Base-by-base conservation (phyloP, 2,888 invertebrate species). In the Polyommatus iphigenia region DNA sequence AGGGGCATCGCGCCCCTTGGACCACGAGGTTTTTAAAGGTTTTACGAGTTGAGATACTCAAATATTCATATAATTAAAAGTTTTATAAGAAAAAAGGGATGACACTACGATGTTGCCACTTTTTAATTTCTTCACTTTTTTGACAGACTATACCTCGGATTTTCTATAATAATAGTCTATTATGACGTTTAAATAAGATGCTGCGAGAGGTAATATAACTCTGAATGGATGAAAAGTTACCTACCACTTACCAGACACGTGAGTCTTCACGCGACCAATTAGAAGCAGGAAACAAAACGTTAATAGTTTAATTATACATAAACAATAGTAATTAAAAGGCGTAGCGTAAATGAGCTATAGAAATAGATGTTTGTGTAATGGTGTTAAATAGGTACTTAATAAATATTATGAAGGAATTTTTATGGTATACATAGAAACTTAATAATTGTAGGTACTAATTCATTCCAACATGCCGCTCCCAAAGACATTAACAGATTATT, bases 231-330 rank as follows among this genome's bases (percentile, higher is more conserved):
- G 13, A 50, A 50, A 78, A 20, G 77, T 80, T 80, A 79, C 82
- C 87, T 87, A 89, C 89, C 83, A 79, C 82, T 87, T 87, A 89
- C 89, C 83, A 88, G 88, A 85, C 88, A 91, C 85, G 86, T 85
- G 88, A 90, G 89, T 87, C 92, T 92, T 91, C 91, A 83, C 82
- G 82, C 80, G 80, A 80, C 80, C 80, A 82, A 80, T 80, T 82
- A 82, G 82, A 80, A 85, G 87, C 85, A 85, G 86, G 87, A 89
- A 89, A 90, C 83, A 82, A 81, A 84, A 83, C 76, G 75, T 79
- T 73, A 78, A 78, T 50, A 32, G n/a, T 78, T 79, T 80, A 79
- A 79, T 78, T 77, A 67, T 67, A 78, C 57, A 54, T 79, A 77
- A 80, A 36, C 20, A 76, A 18, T 73, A 76, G 75, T 62, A 54